A percentile compares a stretch with the other conserved stretches of the same genome.
These are phyloP conservation scores for Nautilus pompilius DNA, from an alignment of 1,140 invertebrate genomes.

Conservation along the genomic window DNA sequence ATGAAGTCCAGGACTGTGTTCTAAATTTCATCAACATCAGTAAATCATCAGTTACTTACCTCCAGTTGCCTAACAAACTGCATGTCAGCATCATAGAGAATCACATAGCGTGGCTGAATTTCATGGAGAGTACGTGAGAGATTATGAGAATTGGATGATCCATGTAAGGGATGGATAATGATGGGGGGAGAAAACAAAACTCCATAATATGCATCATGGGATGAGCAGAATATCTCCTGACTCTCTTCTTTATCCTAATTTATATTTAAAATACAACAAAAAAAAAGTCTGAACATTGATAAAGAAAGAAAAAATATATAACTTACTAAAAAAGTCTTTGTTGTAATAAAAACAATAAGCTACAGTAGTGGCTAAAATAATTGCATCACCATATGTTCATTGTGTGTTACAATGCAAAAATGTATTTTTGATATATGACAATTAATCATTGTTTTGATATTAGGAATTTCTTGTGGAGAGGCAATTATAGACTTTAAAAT, in stretches of 20 bases:
- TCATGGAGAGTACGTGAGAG: conserved; percentile 40
- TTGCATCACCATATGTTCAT: too few relatives aligned
- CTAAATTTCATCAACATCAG: too few relatives aligned
- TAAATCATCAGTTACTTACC: too few relatives aligned
- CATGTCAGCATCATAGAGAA: conserved; percentile 89
- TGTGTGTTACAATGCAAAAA: too few relatives aligned
- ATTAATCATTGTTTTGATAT: too few relatives aligned
- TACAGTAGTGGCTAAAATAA: too few relatives aligned
- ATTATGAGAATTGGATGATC: conserved; percentile 42
- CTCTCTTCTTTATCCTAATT: neutral
- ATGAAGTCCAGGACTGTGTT: too few relatives aligned
- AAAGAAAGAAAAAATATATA: neutral
- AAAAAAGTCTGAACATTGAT: neutral
- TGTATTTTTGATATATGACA: too few relatives aligned
- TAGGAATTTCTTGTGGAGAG: too few relatives aligned
- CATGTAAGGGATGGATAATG: conserved; percentile 50
- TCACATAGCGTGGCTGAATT: conserved; percentile 75
- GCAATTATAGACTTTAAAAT: too few relatives aligned
- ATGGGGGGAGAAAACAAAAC: conserved; percentile 40
- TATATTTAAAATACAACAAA: neutral
- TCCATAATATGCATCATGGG: conserved; percentile 42
- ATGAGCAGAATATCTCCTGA: conserved; percentile 13
- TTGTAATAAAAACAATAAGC: too few relatives aligned
- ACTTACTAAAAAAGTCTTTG: too few relatives aligned
- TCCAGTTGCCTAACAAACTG: conserved; percentile 84